phyloP scores from a whole-genome alignment of 2,797 vertebrate genomes.

The Chromis chromis region DNA sequence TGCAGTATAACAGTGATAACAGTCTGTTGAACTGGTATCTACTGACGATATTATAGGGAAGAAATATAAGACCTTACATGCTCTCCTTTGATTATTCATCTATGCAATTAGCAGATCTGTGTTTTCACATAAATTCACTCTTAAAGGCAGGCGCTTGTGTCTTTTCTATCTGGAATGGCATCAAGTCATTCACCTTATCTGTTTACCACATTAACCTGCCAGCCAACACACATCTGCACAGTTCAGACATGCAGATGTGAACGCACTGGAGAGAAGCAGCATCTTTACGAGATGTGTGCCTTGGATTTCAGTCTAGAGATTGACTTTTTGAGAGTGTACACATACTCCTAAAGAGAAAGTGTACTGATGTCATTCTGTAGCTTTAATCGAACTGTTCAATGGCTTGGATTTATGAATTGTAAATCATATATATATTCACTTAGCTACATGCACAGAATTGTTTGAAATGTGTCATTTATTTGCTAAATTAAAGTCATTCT shows the following conservation, averaged over 20 bases:
- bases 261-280: slow-evolving; percentile 57
- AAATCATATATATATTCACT: slow-evolving; percentile 27
- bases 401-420: slow-evolving; percentile 43
- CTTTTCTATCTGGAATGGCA: slow-evolving; percentile 12
- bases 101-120: slow-evolving; percentile 29
- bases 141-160: slow-evolving; percentile 6
- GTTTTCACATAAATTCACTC: slow-evolving; percentile 10
- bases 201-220: slow-evolving; percentile 44
- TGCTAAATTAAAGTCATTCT: slow-evolving; percentile 36
- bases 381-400: slow-evolving; percentile 39
- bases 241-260: slow-evolving; percentile 18
- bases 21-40: too few relatives aligned
- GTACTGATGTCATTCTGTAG: slow-evolving; percentile 48
- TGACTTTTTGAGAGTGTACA: slow-evolving; percentile 34
- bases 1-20: background rate
- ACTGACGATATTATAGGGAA: background rate
- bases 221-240: slow-evolving; percentile 29
- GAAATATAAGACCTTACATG: slow-evolving; percentile 1
- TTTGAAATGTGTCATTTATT: slow-evolving; percentile 36
- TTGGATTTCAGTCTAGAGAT: slow-evolving; percentile 51
- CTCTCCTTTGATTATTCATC: slow-evolving; percentile 22
- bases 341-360: slow-evolving; percentile 19
- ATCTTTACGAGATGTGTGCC: slow-evolving; percentile 71
- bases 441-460: slow-evolving; percentile 9
- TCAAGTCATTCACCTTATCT: slow-evolving; percentile 4